Base-by-base conservation (phyloP, 2,888 invertebrate species). In the Antheraea yamamai region DNA sequence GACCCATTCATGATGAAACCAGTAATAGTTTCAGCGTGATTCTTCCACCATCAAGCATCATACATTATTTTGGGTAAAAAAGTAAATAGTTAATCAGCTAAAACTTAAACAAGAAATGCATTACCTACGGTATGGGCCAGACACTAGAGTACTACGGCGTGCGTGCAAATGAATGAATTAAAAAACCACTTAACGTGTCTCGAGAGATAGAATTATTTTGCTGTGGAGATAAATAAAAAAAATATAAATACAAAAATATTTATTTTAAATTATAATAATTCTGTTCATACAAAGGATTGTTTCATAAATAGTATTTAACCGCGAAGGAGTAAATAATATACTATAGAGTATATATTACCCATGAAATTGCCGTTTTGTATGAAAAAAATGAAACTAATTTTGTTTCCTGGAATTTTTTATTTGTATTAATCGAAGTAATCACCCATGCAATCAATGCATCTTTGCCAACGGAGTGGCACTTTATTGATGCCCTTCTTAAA, bases 131-230 rank as follows among this genome's bases (percentile, higher is more conserved):
- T 35, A 68, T 39, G 70, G 61, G 68, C 79, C 77, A 80, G 81
- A 70, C 70, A 16, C 39, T 20, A 68, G 39, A 20, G 70, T 16
- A 39, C 70, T 70, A 86, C 87, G 81, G 83, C 84, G 87, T 87
- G 87, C 92, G 91, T 92, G 92, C 89, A 87, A 83, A 79, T 88
- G 92, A 92, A 92, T 91, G 91, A 90, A 91, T 91, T 92, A 87
- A 82, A 88, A 84, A 86, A 84, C 85, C 80, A 39, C 35, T 70
- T 70, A 39, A n/a, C 10, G 39, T 18, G 39, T 70, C 70, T 66
- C 26, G 64, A 66, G 26, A 30, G 30, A 30, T 16, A 30, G 64
- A 66, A 16, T 4, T 26, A 26, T 66, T 66, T 26, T 66, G 64
- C 26, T 61, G 23, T 20, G 55, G 20, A 20, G 7, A 55, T 61